Percentiles rank a stretch among this genome's conserved stretches.
phyloP scores from a whole-genome alignment of 2,888 invertebrate genomes.

The Fabriciana adippe region DNA sequence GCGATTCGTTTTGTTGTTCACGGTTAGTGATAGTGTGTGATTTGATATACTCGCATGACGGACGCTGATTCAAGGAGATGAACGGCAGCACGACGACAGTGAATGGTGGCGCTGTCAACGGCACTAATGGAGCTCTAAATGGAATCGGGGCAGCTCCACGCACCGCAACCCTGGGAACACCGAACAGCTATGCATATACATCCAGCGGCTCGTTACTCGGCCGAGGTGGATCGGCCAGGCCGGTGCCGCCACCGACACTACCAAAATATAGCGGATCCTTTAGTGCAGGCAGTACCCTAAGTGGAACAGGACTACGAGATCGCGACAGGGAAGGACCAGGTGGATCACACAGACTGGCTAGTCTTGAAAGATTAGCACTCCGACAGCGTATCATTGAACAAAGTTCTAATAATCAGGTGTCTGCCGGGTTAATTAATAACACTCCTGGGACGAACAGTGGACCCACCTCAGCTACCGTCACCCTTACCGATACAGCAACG shows the following conservation, averaged over 20 bases:
- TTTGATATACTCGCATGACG: conserved; percentile 74
- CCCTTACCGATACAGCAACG: conserved; percentile 79
- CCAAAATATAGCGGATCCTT: conserved; percentile 91
- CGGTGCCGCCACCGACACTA: conserved; percentile 89
- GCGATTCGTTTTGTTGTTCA: conserved; percentile 67
- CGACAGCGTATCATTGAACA: conserved; percentile 91
- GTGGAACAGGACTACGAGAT: conserved; percentile 83
- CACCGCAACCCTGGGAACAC: conserved; percentile 77
- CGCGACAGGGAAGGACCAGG: conserved; percentile 86
- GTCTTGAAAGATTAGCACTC: conserved; percentile 91
- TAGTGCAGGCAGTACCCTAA: conserved; percentile 82
- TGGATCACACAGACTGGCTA: conserved; percentile 90
- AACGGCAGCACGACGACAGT: conserved; percentile 81
- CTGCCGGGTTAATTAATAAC: conserved; percentile 52
- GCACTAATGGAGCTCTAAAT: conserved; percentile 71
- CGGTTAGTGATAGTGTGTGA: conserved; percentile 73
- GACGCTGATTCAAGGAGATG: conserved; percentile 68
- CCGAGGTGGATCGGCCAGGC: conserved; percentile 84
- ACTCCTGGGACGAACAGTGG: conserved; percentile 62
- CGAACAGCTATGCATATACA: conserved; percentile 85
- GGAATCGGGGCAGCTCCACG: conserved; percentile 75
- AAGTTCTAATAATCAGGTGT: conserved; percentile 78
- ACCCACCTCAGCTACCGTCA: conserved; percentile 75
- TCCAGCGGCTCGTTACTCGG: conserved; percentile 84
- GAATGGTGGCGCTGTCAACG: conserved; percentile 77